Evolutionary conservation across 2,888 invertebrate genomes (phyloP), one percentile per base, ranked within the genome.

Genomic region (Cephalotes varians): DNA sequence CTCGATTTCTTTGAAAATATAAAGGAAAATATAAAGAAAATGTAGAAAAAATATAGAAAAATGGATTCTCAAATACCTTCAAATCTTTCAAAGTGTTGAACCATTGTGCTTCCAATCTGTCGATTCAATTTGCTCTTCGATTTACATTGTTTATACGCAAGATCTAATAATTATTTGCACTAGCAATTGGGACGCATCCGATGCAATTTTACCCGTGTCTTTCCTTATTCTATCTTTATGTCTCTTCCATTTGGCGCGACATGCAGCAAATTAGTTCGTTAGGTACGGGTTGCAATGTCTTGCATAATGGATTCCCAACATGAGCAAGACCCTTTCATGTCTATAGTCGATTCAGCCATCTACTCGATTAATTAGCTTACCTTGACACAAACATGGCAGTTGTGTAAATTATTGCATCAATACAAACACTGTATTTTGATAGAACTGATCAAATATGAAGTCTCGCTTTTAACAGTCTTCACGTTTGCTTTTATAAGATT

Each of bases 361-460:
- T 79, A 72, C 81, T 73, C 64, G 74, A 83, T 81, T 90, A 90
- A 90, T 90, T 90, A 86, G 85, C 87, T 87, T 79, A 65, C 81
- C 83, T 83, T 72, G 83, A 74, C 80, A 49, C 40, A 71, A 76
- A 60, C 64, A 82, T 58, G 65, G 72, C 71, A 76, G 80, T 47
- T 69, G 74, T 51, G 62, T 71, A 76, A 87, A 85, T 87, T 81
- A 85, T 83, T 60, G 74, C 65, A 81, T 74, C 58, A 40, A 62
- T 58, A 28, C 56, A 47, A 47, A 64, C 58, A n/a, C 4, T 49
- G 44, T 25, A 28, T 54, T 58, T 51, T 47, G 54, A 18, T 37
- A 71, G n/a, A 64, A 44, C 21, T 60, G 49, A 56, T 40, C 62
- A 56, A 62, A 40, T 28, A 40, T 58, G 49, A 67, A 31, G 37